phyloP scores from a whole-genome alignment of 2,888 invertebrate genomes.

The Spodoptera littoralis region DNA sequence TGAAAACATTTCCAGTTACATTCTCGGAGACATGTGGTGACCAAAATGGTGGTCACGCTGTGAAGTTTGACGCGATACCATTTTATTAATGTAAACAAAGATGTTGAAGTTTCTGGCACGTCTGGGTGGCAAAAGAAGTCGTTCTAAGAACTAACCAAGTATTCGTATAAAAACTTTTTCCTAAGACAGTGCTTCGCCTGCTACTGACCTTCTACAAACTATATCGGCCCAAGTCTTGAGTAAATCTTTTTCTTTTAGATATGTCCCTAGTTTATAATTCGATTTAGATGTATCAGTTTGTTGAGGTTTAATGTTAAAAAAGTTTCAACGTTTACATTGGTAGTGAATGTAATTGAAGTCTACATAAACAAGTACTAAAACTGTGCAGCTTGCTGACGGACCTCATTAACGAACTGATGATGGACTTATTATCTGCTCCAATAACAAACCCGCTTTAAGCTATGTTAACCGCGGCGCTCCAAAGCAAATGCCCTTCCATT shows the following conservation, averaged over 20 bases:
- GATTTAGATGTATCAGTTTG: slow-evolving; percentile 9
- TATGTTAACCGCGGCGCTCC: slow-evolving; percentile 18
- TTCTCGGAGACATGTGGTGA: slow-evolving; percentile 26
- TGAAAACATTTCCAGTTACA: slow-evolving; percentile 63
- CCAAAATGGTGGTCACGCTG: slow-evolving; percentile 27
- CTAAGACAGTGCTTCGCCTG: slow-evolving; percentile 20
- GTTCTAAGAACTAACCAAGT: slow-evolving; percentile 37
- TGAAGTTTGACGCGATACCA: slow-evolving; percentile 20
- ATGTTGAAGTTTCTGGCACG: slow-evolving; percentile 29
- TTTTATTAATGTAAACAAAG: slow-evolving; percentile 39
- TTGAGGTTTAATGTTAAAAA: slow-evolving; percentile 10
- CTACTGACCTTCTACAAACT: slow-evolving; percentile 24
- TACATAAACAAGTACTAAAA: slow-evolving; percentile 47
- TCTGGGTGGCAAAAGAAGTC: slow-evolving; percentile 22
- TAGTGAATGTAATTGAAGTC: slow-evolving; percentile 28
- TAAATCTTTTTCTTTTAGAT: slow-evolving; percentile 19
- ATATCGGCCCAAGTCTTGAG: slow-evolving; percentile 18
- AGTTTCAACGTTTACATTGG: slow-evolving; percentile 31
- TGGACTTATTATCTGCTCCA: slow-evolving; percentile 55
- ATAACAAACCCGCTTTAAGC: slow-evolving; percentile 51
- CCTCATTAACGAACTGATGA: slow-evolving; percentile 53
- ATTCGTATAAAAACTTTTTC: slow-evolving; percentile 32
- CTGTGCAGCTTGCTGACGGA: slow-evolving; percentile 36
- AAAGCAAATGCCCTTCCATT: slow-evolving; percentile 27
- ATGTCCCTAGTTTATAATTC: slow-evolving; percentile 2